These are phyloP conservation scores for Sericinus montela DNA, from an alignment of 2,888 invertebrate genomes.

Conservation along the genomic window DNA sequence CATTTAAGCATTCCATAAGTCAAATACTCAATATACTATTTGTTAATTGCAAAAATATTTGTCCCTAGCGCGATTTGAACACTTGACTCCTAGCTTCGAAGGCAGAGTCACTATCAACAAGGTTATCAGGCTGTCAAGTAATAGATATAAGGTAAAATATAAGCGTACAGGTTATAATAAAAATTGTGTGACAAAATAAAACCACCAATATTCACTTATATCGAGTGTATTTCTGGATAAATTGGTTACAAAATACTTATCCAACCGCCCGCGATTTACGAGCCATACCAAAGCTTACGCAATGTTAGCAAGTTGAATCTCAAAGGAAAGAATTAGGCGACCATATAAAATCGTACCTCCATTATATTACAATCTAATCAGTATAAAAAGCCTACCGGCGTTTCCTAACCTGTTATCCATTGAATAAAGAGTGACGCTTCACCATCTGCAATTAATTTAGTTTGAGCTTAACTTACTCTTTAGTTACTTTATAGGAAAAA, in stretches of 20 bases:
- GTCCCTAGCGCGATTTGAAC: too few species aligned
- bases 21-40: too few species aligned
- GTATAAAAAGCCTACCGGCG: slow-evolving; percentile 69
- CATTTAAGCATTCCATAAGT: too few species aligned
- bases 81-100: too few species aligned
- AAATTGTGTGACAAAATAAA: slow-evolving; percentile 41
- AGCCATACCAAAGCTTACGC: slow-evolving; percentile 42
- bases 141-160: too few species aligned
- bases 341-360: slow-evolving; percentile 55
- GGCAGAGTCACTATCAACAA: too few species aligned
- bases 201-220: slow-evolving; percentile 70
- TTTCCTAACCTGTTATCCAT: slow-evolving; percentile 27
- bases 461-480: slow-evolving; percentile 78
- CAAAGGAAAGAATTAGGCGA: slow-evolving; percentile 55
- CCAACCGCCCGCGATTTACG: slow-evolving; percentile 49
- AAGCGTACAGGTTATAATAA: too few species aligned
- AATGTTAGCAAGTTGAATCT: slow-evolving; percentile 45
- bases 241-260: slow-evolving; percentile 77
- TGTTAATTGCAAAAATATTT: too few species aligned
- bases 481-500: slow-evolving; percentile 63
- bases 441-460: slow-evolving; percentile 49
- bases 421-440: slow-evolving; percentile 34
- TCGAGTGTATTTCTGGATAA: slow-evolving; percentile 78
- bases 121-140: too few species aligned
- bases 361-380: slow-evolving; percentile 65